Conservation (phyloP, 2,797 vertebrate genomes). For the Peromyscus aztecus region DNA sequence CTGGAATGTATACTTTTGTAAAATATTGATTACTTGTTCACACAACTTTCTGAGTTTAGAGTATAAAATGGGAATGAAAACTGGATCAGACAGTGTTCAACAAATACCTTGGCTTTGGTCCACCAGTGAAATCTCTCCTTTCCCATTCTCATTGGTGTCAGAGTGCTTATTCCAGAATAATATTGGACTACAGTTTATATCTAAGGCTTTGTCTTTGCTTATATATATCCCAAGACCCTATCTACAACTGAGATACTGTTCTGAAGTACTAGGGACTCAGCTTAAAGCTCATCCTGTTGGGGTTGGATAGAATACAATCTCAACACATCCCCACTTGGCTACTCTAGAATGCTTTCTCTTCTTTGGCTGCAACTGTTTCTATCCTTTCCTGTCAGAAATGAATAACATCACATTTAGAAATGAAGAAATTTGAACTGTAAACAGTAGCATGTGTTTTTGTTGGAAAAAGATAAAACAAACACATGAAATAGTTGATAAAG, state of each 20-base stretch:
- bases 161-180: background rate
- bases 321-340: background rate
- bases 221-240: background rate
- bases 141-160: background rate
- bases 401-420: conserved; percentile 18
- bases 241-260: background rate
- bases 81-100: background rate
- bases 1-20: background rate
- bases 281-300: background rate
- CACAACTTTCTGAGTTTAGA: background rate
- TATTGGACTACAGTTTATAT: no score
- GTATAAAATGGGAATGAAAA: background rate
- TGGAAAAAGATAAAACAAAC: background rate
- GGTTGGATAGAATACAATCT: background rate
- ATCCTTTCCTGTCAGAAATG: background rate
- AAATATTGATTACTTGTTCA: background rate
- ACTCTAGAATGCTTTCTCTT: background rate
- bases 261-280: background rate
- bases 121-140: background rate
- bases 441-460: background rate
- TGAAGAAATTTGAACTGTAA: background rate
- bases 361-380: background rate
- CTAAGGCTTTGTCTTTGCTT: background rate
- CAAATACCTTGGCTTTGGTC: background rate
- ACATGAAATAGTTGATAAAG: background rate